These are phyloP conservation scores for Mesoclemmys tuberculata DNA, from an alignment of 2,113 vertebrate genomes.

Conservation along the genomic window DNA sequence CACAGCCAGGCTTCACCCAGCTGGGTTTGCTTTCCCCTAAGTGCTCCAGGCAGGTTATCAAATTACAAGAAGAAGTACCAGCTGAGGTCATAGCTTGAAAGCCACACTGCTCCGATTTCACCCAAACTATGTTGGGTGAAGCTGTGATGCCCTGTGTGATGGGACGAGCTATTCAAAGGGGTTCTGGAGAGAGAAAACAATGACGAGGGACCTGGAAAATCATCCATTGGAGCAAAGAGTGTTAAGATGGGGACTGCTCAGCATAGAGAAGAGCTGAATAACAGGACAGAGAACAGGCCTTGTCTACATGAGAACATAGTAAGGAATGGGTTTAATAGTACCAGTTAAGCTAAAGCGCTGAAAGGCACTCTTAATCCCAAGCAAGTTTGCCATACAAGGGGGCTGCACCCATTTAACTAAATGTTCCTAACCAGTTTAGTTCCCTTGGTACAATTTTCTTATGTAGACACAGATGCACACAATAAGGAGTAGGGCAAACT, in stretches of 20 bases:
- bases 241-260: neutral
- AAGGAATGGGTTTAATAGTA: neutral
- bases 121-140: neutral
- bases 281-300: neutral
- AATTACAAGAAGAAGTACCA: neutral
- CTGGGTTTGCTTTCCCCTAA: neutral
- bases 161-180: neutral
- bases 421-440: neutral
- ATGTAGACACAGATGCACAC: neutral
- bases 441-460: neutral
- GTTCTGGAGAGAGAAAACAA: neutral
- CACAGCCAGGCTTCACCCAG: neutral
- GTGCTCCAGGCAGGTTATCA: neutral
- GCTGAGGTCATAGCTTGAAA: neutral
- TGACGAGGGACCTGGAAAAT: neutral
- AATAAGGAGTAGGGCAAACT: neutral
- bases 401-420: neutral
- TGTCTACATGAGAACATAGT: neutral
- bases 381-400: neutral
- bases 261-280: neutral
- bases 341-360: neutral
- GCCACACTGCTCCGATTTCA: neutral
- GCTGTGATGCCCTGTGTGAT: neutral
- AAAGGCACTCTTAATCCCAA: neutral
- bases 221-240: neutral